Evolutionary conservation across 2,113 vertebrate genomes (phyloP), one percentile per base, ranked within the genome.

Genomic region (Ctenodactylus gundi): DNA sequence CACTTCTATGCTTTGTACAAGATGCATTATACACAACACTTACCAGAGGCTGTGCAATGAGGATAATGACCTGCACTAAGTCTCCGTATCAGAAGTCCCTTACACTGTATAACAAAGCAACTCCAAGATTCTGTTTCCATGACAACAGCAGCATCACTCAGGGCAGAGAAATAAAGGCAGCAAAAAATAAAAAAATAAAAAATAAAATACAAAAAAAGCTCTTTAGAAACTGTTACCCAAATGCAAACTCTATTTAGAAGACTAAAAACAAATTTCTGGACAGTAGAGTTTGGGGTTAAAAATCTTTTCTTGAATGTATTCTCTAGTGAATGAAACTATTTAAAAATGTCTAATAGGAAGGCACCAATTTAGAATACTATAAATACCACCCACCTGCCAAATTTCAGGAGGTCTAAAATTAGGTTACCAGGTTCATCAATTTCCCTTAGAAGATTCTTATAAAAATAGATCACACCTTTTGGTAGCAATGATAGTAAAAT

Each of bases 121-220:
- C 85, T 67, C 92, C 83, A 65, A 90, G 97, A 95, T 91, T n/a
- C 95, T 68, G 97, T 98, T 97, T 96, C 97, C 95, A 97, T 97
- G 97, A 89, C 96, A 96, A 98, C 97, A 57, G 84, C 90, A 96
- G 97, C 92, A 96, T 94, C 94, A 72, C 89, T 93, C 70, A 88
- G 95, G 84, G 93, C 95, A 96, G 95, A 95, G 91, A 95, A n/a
- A 97, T 27, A 46, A 39, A 81, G 81, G n/a, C n/a, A n/a, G n/a
- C n/a, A n/a, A n/a, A n/a, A n/a, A n/a, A n/a, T n/a, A n/a, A n/a
- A n/a, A n/a, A n/a, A n/a, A n/a, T n/a, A n/a, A n/a, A n/a, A n/a
- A n/a, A n/a, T n/a, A 88, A 90, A 88, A 44, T 88, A 93, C 90
- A 95, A 96, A 94, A n/a, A 92, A 92, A 49, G 92, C 81, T 93